These are phyloP conservation scores for Bombus balteatus DNA, from an alignment of 1,140 invertebrate species.

Conservation along the genomic window DNA sequence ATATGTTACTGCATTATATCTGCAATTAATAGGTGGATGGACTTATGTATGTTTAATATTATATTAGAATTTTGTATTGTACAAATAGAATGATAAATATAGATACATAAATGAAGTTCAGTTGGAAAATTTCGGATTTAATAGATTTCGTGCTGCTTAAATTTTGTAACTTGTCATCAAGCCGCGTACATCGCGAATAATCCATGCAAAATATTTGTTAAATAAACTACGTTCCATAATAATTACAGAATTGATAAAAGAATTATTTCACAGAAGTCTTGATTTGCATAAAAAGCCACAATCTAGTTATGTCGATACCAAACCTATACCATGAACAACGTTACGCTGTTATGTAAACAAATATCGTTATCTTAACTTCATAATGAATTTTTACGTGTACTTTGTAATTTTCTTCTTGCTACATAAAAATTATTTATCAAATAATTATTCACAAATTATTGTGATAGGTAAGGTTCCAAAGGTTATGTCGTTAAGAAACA, in stretches of 20 bases:
- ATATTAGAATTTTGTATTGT: background rate
- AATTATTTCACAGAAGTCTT: background rate
- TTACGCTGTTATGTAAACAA: conserved; percentile 40
- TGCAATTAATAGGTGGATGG: background rate
- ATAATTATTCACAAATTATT: background rate
- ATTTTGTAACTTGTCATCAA: too few species aligned
- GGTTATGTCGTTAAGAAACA: background rate
- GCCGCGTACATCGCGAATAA: too few species aligned
- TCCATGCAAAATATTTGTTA: background rate
- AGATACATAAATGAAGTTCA: background rate
- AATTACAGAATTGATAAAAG: background rate
- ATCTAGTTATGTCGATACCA: background rate
- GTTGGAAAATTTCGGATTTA: background rate
- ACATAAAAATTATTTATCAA: background rate
- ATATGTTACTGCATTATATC: too few species aligned
- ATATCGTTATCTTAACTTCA: background rate
- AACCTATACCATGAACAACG: background rate
- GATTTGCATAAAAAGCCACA: background rate
- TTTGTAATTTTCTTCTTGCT: background rate
- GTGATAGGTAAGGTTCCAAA: background rate
- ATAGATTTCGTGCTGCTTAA: background rate
- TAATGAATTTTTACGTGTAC: background rate
- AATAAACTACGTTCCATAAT: background rate
- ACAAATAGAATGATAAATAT: too few species aligned
- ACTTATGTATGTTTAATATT: background rate